These are phyloP conservation scores for Sebastes cheni DNA, from an alignment of 2,797 vertebrate genomes.

Conservation along the genomic window DNA sequence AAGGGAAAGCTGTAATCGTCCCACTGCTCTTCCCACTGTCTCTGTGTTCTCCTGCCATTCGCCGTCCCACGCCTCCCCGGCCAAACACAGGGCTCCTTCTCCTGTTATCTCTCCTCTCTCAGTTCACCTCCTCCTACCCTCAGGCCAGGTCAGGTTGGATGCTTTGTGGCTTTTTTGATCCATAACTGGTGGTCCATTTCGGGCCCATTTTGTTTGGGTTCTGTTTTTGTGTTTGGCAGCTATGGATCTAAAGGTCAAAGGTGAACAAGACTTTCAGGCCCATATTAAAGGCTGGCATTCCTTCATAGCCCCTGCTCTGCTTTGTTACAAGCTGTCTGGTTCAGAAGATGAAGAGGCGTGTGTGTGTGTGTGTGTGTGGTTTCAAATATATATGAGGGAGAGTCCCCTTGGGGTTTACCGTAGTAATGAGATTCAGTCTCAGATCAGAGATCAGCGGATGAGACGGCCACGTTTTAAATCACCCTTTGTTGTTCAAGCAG, in stretches of 20 bases:
- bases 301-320: slow-evolving; percentile 27
- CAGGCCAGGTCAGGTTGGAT: slow-evolving; percentile 44
- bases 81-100: slow-evolving; percentile 69
- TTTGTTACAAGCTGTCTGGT: slow-evolving; percentile 40
- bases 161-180: slow-evolving; percentile 34
- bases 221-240: slow-evolving; percentile 13
- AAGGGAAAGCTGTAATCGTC: slow-evolving; percentile 73
- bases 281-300: slow-evolving; percentile 34
- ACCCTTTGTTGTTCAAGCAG: slow-evolving; percentile 41
- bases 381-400: slow-evolving; percentile 56
- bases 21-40: slow-evolving; percentile 70
- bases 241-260: slow-evolving; percentile 31
- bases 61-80: slow-evolving; percentile 65
- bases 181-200: slow-evolving; percentile 31
- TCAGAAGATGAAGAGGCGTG: not conserved
- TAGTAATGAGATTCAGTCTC: slow-evolving; percentile 65
- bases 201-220: not conserved
- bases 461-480: slow-evolving; percentile 18
- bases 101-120: slow-evolving; percentile 8
- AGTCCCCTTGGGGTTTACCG: slow-evolving; percentile 37
- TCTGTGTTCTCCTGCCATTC: slow-evolving; percentile 70
- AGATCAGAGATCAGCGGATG: slow-evolving; percentile 31
- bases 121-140: slow-evolving; percentile 54
- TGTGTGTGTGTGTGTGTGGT: not conserved
- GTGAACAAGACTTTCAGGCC: slow-evolving; percentile 11